Conservation (phyloP, 2,888 invertebrate genomes). For the Prionchulus punctatus region DNA sequence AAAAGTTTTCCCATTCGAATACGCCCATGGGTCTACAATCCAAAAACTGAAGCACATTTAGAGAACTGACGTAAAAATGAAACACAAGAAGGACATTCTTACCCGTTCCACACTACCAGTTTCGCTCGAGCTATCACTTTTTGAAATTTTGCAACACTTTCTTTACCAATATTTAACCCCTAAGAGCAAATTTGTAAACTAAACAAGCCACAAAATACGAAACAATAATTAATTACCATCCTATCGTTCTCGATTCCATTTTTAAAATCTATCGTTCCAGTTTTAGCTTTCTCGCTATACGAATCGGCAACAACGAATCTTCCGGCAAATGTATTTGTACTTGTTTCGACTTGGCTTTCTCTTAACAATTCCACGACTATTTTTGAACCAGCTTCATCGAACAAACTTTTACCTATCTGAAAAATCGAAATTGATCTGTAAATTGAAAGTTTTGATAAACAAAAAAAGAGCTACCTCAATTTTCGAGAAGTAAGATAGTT, state of each 20-base stretch:
- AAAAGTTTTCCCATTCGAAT: slow-evolving; percentile 88
- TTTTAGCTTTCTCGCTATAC: slow-evolving; percentile 75
- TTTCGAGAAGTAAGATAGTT: no score
- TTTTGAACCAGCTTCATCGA: slow-evolving; percentile 85
- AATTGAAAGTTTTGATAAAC: no score
- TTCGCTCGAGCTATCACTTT: slow-evolving; percentile 73
- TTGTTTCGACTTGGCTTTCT: slow-evolving; percentile 76
- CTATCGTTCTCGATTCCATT: slow-evolving; percentile 76
- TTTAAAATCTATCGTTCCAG: slow-evolving; percentile 55
- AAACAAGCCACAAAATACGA: not conserved
- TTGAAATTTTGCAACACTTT: slow-evolving; percentile 57
- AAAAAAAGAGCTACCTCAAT: no score
- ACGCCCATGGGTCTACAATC: slow-evolving; percentile 73
- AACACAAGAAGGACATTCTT: no score
- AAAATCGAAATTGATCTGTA: no score
- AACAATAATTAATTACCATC: slow-evolving; percentile 42
- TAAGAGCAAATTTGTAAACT: slow-evolving; percentile 16
- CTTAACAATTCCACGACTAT: slow-evolving; percentile 72
- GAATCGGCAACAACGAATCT: slow-evolving; percentile 81
- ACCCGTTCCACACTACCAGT: slow-evolving; percentile 98
- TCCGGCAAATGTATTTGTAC: slow-evolving; percentile 71
- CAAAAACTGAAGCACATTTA: no score
- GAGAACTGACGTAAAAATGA: no score
- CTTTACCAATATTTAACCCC: slow-evolving; percentile 83
- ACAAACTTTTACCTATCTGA: slow-evolving; percentile 82